Percentiles rank a stretch among this genome's conserved stretches.
Evolutionary conservation across 2,797 vertebrate species (phyloP).

Genomic region (Sebastes hubbsi): DNA sequence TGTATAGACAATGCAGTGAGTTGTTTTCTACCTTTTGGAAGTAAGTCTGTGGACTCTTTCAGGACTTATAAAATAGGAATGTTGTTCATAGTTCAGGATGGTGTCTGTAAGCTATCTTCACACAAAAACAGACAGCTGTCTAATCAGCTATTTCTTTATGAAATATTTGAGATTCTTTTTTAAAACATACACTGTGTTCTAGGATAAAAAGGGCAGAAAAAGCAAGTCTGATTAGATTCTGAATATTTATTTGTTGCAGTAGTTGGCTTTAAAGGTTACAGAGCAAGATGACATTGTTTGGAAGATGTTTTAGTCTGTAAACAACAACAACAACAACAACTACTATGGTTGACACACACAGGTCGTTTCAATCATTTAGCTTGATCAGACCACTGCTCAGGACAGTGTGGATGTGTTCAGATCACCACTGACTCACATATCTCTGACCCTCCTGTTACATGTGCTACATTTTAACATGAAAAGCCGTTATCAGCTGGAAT

Average conservation of each 20-base stretch:
- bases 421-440: neutral
- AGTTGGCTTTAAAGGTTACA: slow-evolving; percentile 15
- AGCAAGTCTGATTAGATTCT: neutral
- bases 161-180: neutral
- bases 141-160: neutral
- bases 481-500: neutral
- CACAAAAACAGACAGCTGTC: neutral
- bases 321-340: neutral
- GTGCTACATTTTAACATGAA: neutral
- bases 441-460: neutral
- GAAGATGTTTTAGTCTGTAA: neutral
- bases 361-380: neutral
- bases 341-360: neutral
- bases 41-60: neutral
- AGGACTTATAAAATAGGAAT: neutral
- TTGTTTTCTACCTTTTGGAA: neutral
- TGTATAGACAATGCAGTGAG: neutral
- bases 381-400: neutral
- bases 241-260: slow-evolving; percentile 41
- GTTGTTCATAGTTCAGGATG: neutral
- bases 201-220: neutral
- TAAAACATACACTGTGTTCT: neutral
- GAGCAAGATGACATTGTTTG: neutral
- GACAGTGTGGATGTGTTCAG: neutral
- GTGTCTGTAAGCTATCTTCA: neutral